Evolutionary conservation across 2,888 invertebrate genomes (phyloP).

Genomic region (Ethmia dodecea): DNA sequence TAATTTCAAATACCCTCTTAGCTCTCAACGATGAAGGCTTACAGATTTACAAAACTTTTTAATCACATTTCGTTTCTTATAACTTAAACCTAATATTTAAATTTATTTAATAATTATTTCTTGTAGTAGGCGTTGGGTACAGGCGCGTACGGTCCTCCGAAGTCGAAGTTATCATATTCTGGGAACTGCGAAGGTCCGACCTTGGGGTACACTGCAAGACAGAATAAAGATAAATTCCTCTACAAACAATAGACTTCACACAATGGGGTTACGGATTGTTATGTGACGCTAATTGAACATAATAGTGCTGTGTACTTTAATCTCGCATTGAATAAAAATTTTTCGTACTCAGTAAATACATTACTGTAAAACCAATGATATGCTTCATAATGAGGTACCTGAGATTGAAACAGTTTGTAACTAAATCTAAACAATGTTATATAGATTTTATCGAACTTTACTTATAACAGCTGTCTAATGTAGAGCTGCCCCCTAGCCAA

Average conservation of each 20-base stretch:
- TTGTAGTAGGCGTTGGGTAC: conserved; percentile 17
- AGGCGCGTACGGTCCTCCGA: conserved; percentile 36
- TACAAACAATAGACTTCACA: conserved; percentile 23
- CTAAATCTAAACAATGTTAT: too few relatives aligned
- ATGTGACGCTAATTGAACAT: conserved; percentile 35
- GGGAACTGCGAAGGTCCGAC: conserved; percentile 39
- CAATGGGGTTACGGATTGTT: conserved; percentile 33
- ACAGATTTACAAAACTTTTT: conserved; percentile 8
- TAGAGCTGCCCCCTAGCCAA: too few relatives aligned
- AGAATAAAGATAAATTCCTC: conserved; percentile 20
- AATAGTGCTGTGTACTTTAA: conserved; percentile 25
- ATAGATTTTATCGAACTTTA: too few relatives aligned
- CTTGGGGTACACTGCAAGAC: conserved; percentile 53
- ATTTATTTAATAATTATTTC: conserved; percentile 6
- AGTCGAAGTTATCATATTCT: conserved; percentile 53
- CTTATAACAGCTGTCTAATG: too few relatives aligned
- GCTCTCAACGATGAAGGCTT: conserved; percentile 1
- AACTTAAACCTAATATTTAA: conserved; percentile 17
- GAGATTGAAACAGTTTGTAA: too few relatives aligned
- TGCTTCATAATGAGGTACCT: too few relatives aligned
- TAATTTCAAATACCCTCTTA: conserved; percentile 4
- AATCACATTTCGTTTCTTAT: conserved; percentile 5
- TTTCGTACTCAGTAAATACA: too few relatives aligned
- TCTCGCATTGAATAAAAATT: too few relatives aligned
- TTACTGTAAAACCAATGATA: too few relatives aligned